A percentile compares a stretch with the other conserved stretches of the same genome.
phyloP scores from a whole-genome alignment of 1,140 invertebrate genomes.

The Lanistes nyassanus region DNA sequence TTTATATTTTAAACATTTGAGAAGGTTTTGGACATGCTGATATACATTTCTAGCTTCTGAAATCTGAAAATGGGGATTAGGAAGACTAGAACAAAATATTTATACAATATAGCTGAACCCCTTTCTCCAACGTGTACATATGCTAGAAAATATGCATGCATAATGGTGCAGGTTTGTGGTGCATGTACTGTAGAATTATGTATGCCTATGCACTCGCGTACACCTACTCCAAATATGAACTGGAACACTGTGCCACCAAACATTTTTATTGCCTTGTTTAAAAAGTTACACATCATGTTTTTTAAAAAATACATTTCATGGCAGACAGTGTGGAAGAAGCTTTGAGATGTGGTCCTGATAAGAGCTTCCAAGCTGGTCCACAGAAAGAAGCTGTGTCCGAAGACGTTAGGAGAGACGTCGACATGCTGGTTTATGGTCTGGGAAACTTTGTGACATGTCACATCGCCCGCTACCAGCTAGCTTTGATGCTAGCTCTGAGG shows the following conservation, averaged over 20 bases:
- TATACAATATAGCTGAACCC: too few relatives aligned
- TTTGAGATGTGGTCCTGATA: neutral
- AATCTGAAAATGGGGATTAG: too few relatives aligned
- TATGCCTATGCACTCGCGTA: neutral
- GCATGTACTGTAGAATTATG: too few relatives aligned
- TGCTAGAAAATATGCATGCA: too few relatives aligned
- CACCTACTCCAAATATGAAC: neutral
- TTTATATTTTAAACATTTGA: too few relatives aligned
- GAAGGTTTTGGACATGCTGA: too few relatives aligned
- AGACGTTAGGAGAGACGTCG: neutral
- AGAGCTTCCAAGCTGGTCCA: neutral
- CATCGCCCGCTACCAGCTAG: conserved; percentile 39
- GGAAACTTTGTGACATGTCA: conserved; percentile 34
- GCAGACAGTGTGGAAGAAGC: neutral
- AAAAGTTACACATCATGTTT: neutral
- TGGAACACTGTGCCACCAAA: neutral
- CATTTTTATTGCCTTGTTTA: neutral
- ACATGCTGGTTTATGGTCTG: conserved; percentile 34
- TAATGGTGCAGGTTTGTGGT: too few relatives aligned
- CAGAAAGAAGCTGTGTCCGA: neutral
- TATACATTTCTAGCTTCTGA: too few relatives aligned
- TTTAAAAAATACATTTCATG: neutral
- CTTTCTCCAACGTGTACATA: too few relatives aligned
- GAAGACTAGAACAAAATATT: too few relatives aligned
- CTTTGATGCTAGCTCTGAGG: conserved; percentile 26